Conservation (phyloP, 1,140 invertebrate genomes). For the Maniola jurtina region DNA sequence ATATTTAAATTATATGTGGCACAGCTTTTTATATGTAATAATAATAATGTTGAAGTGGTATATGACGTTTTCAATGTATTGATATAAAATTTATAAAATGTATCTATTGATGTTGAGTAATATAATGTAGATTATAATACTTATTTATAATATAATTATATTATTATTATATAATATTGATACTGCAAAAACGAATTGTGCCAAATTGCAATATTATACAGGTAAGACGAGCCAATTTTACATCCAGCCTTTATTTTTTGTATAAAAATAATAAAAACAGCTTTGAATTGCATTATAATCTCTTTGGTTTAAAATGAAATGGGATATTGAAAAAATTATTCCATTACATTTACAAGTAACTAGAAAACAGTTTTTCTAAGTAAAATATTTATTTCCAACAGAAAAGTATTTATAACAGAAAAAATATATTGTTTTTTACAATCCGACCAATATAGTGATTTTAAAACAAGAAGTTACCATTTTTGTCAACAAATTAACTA, state of each 20-base stretch:
- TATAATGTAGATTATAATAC: constrained; percentile 52
- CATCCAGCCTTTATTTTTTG: constrained; percentile 30
- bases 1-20: constrained; percentile 54
- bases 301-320: too few relatives aligned
- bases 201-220: constrained; percentile 66
- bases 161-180: constrained; percentile 40
- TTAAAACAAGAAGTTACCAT: not conserved
- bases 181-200: constrained; percentile 47
- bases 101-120: constrained; percentile 59
- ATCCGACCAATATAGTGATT: constrained; percentile 6
- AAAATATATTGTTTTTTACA: not conserved
- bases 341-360: not conserved
- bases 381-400: too few relatives aligned
- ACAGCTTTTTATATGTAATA: constrained; percentile 52
- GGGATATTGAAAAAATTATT: not conserved
- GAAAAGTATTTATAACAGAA: too few relatives aligned
- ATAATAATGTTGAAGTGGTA: constrained; percentile 42
- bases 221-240: constrained; percentile 55
- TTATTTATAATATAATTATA: constrained; percentile 28
- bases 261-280: not conserved
- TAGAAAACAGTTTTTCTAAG: not conserved
- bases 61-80: constrained; percentile 33
- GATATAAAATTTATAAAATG: constrained; percentile 45
- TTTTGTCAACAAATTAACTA: not conserved
- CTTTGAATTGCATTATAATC: too few relatives aligned